These are phyloP conservation scores for Pogonognathellus flavescens DNA, from an alignment of 1,140 invertebrate species.

Conservation along the genomic window DNA sequence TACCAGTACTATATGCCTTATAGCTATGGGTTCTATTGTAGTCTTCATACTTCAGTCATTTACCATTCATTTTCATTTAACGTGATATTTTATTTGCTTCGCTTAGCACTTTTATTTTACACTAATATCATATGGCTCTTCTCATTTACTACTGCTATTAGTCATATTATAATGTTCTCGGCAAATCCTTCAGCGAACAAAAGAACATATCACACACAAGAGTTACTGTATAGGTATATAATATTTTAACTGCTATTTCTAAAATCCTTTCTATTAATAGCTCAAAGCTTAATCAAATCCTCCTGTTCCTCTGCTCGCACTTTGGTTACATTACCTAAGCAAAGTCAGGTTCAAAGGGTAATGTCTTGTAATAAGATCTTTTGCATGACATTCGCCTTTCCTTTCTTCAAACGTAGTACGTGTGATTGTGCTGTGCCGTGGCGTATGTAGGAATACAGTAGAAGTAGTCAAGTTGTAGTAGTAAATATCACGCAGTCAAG, in stretches of 20 bases:
- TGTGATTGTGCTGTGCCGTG: neutral
- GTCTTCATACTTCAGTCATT: neutral
- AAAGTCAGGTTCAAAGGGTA: slow-evolving; percentile 59
- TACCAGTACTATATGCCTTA: no score
- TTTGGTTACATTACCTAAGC: slow-evolving; percentile 5
- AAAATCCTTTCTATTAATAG: slow-evolving; percentile 22
- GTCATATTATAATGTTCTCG: neutral
- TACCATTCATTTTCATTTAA: slow-evolving; percentile 1
- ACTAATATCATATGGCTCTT: neutral
- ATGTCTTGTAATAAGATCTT: slow-evolving; percentile 60
- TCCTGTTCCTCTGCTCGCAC: slow-evolving; percentile 2
- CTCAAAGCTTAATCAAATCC: slow-evolving; percentile 37
- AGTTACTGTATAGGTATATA: neutral
- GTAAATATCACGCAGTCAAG: no score
- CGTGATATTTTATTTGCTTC: slow-evolving; percentile 14
- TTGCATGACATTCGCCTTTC: slow-evolving; percentile 45
- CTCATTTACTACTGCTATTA: no score
- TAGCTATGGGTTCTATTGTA: neutral
- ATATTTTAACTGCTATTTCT: neutral
- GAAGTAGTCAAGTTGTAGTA: neutral
- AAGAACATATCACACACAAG: neutral
- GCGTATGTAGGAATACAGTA: neutral
- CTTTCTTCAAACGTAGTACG: neutral
- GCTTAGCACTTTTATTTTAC: slow-evolving; percentile 18
- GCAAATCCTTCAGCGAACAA: neutral